Evolutionary conservation across 2,113 vertebrate species (phyloP), one percentile per base, ranked within the genome.

Genomic region (Triplophysa tibetana): DNA sequence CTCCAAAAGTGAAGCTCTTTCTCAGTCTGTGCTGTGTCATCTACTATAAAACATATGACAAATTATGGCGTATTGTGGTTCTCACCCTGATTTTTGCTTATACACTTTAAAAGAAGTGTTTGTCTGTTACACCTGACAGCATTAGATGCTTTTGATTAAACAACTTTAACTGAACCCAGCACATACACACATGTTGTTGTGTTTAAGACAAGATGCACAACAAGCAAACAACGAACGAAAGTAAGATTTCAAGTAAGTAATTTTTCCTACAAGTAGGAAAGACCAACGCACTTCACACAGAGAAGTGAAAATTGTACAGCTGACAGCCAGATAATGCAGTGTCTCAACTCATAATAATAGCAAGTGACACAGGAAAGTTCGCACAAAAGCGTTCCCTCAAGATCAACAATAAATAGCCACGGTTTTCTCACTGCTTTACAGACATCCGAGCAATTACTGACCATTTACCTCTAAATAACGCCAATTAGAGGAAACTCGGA

Each of bases 401-500:
- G 74, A 52, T 65, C 41, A 61, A 68, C 43, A 52, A 19, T 21
- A 60, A 81, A 76, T 68, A 81, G 38, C 61, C n/a, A 33, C 24
- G 12, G 29, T 81, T 82, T 76, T 75, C n/a, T 70, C 48, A 65
- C 43, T 5, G 12, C 43, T 41, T 7, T 38, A 56, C 52, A 67
- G 52, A 61, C 75, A 56, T 48, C 52, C 16, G 69, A 19, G 58
- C 76, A 81, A 66, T 78, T 81, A 78, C 58, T 75, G 69, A 67
- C 77, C 81, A 68, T 65, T 73, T 78, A 70, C 54, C 70, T 70
- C 63, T n/a, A 54, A 78, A 74, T 78, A 78, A 78, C 12, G 0
- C 61, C 75, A 73, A 78, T 81, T 84, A 84, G 64, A 75, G 58
- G 65, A 78, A 75, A 77, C 26, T 78, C 48, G 67, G 77, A 26